Conservation (phyloP, 2,113 vertebrate species). For the Strigops habroptila region DNA sequence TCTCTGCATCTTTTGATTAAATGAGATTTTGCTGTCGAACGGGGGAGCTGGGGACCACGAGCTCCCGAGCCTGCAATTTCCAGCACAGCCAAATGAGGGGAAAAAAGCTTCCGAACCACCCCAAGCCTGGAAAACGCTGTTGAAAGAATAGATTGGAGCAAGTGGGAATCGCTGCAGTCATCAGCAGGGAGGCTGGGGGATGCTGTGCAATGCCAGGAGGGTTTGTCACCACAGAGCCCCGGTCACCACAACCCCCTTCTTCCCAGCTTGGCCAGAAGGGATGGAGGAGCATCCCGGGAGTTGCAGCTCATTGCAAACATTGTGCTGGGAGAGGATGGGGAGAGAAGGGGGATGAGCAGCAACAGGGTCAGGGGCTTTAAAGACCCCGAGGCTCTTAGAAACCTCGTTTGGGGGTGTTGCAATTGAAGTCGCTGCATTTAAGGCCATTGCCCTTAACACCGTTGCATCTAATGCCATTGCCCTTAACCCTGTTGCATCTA, state of each 20-base stretch:
- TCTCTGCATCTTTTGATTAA: slow-evolving; percentile 15
- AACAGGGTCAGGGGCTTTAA: fast-evolving
- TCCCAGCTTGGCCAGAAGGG: not conserved
- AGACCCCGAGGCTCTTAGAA: not conserved
- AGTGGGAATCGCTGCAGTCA: not conserved
- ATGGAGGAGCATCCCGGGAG: not conserved
- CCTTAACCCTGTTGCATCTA: not conserved
- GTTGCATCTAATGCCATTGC: not conserved
- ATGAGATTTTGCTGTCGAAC: slow-evolving; percentile 27
- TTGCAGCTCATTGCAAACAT: not conserved
- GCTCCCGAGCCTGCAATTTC: slow-evolving; percentile 17
- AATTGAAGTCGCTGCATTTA: not conserved
- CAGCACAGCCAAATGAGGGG: not conserved
- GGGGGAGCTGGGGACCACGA: slow-evolving; percentile 12
- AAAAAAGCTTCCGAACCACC: not conserved
- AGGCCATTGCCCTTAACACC: not conserved
- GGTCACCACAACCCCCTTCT: fast-evolving
- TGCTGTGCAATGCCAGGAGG: not conserved
- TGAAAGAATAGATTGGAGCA: not conserved
- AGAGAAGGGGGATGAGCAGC: not conserved
- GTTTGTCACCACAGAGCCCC: not conserved
- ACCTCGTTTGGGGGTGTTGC: not conserved
- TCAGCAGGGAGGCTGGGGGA: fast-evolving
- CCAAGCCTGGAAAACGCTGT: not conserved
- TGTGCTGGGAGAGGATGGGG: not conserved